phyloP scores from a whole-genome alignment of 1,140 invertebrate species.

The Pentalonia nigronervosa region DNA sequence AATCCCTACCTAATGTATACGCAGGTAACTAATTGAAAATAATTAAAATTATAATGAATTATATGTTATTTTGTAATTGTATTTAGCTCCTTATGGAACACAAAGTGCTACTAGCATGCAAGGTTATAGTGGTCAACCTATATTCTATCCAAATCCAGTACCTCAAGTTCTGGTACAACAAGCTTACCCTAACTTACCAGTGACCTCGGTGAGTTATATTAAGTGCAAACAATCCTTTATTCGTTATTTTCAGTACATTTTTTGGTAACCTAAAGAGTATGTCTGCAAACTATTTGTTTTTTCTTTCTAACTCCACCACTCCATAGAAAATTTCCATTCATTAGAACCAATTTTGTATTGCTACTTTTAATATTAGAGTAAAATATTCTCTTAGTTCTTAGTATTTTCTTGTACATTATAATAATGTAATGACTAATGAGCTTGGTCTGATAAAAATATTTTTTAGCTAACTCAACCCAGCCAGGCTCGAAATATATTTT shows the following conservation, averaged over 20 bases:
- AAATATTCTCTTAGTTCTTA: too few relatives aligned
- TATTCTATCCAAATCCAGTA: slow-evolving; percentile 55
- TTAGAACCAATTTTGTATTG: not conserved
- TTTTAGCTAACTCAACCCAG: too few relatives aligned
- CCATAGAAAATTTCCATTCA: not conserved
- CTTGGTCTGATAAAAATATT: too few relatives aligned
- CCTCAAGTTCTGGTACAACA: slow-evolving; percentile 51
- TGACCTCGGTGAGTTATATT: slow-evolving; percentile 9
- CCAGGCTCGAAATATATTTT: too few relatives aligned
- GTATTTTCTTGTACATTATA: too few relatives aligned
- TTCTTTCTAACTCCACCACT: not conserved
- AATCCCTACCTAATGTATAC: slow-evolving; percentile 39
- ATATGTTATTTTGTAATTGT: not conserved
- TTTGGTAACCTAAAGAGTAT: not conserved
- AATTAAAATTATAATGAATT: not conserved
- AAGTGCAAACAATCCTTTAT: not conserved
- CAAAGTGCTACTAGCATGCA: slow-evolving; percentile 42
- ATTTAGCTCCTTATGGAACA: slow-evolving; percentile 44
- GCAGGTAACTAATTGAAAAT: slow-evolving; percentile 6
- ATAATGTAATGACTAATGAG: too few relatives aligned
- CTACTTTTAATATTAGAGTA: not conserved
- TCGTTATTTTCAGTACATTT: not conserved
- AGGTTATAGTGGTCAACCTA: slow-evolving; percentile 57
- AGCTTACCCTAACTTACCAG: slow-evolving; percentile 52
- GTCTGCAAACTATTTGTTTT: not conserved